A percentile compares a stretch with the other conserved stretches of the same genome.
These are phyloP conservation scores for Melanitta fusca DNA, from an alignment of 2,797 vertebrate species.

Conservation along the genomic window DNA sequence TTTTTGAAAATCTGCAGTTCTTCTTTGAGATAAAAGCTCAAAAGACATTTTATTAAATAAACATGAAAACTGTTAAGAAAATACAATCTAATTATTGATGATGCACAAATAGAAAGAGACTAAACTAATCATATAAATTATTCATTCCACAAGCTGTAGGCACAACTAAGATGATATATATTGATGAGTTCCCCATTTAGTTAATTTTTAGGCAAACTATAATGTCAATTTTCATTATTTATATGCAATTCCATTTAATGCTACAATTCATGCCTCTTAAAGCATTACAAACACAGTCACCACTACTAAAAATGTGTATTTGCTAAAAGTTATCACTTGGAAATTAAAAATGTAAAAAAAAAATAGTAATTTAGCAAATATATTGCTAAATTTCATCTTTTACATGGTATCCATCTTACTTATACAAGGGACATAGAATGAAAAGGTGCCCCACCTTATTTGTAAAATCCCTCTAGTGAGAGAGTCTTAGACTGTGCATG, in stretches of 20 bases:
- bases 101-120: not conserved
- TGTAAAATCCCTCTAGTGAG: not conserved
- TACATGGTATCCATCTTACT: not conserved
- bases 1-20: not conserved
- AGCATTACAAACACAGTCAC: not conserved
- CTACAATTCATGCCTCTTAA: not conserved
- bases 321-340: not conserved
- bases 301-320: not conserved
- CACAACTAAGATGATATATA: not conserved
- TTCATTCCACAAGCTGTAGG: not conserved
- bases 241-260: not conserved
- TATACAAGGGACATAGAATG: not conserved
- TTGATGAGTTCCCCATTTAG: not conserved
- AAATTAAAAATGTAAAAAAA: not conserved
- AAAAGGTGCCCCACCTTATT: not conserved
- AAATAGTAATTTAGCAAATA: not conserved
- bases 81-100: constrained; percentile 12
- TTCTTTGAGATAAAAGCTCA: not conserved
- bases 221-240: not conserved
- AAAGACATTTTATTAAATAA: constrained; percentile 24
- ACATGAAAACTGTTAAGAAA: not conserved
- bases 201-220: constrained; percentile 7
- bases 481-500: not conserved
- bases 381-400: not conserved
- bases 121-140: constrained; percentile 1